Conservation (phyloP, 2,888 invertebrate genomes). For the Microctonus hyperodae region DNA sequence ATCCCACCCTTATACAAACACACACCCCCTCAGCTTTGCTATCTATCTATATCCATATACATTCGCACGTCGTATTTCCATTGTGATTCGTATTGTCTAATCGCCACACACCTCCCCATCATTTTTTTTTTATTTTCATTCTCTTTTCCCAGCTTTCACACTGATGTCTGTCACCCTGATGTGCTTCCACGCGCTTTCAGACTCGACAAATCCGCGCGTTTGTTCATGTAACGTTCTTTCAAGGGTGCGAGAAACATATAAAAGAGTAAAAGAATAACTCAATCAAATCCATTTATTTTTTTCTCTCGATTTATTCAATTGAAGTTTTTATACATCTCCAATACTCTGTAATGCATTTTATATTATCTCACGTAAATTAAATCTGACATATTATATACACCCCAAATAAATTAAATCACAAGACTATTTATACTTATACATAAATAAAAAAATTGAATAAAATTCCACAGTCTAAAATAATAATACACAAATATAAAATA, state of each 20-base stretch:
- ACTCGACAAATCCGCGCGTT: conserved; percentile 27
- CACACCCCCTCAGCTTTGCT: conserved; percentile 19
- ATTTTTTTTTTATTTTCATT: background rate
- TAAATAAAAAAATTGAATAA: too few relatives aligned
- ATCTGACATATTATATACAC: too few relatives aligned
- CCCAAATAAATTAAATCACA: too few relatives aligned
- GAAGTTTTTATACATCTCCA: background rate
- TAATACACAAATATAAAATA: conserved; percentile 1
- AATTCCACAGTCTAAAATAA: too few relatives aligned
- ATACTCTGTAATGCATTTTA: too few relatives aligned
- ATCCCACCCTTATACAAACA: conserved; percentile 26
- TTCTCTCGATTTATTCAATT: background rate
- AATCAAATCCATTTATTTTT: too few relatives aligned
- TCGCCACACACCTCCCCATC: conserved; percentile 38
- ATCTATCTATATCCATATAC: conserved; percentile 34
- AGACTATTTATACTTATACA: too few relatives aligned
- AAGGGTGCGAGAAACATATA: background rate
- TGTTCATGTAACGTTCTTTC: background rate
- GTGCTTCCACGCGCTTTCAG: conserved; percentile 14
- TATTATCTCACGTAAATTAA: too few relatives aligned
- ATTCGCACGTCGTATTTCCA: conserved; percentile 46
- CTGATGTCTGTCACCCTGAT: background rate
- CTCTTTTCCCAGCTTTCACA: background rate
- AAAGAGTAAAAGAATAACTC: background rate
- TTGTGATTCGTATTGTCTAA: conserved; percentile 59